Evolutionary conservation across 2,888 invertebrate genomes (phyloP).

Genomic region (Caenorhabditis macrosperma): DNA sequence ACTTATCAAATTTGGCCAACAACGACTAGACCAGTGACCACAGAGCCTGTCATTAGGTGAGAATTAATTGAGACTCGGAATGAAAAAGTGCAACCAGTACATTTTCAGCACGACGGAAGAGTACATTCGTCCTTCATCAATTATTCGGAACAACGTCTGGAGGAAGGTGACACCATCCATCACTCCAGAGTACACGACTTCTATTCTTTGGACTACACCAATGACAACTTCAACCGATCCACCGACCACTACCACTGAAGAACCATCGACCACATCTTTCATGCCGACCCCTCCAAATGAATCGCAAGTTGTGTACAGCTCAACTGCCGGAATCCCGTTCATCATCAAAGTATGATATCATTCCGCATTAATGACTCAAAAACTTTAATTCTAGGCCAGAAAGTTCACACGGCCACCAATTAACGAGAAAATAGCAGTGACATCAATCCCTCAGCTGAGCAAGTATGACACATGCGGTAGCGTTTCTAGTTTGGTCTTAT

Average conservation of each 20-base stretch:
- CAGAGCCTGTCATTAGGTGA: background rate
- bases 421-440: constrained; percentile 53
- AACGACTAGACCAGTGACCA: constrained; percentile 31
- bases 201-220: constrained; percentile 39
- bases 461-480: constrained; percentile 62
- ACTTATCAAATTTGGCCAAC: constrained; percentile 61
- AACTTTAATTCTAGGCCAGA: constrained; percentile 44
- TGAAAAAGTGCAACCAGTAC: background rate
- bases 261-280: constrained; percentile 20
- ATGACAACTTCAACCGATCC: constrained; percentile 20
- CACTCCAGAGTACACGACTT: constrained; percentile 51
- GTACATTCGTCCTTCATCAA: constrained; percentile 27
- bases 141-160: constrained; percentile 52
- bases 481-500: background rate
- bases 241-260: constrained; percentile 13
- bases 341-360: constrained; percentile 51
- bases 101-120: constrained; percentile 25
- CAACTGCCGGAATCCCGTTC: constrained; percentile 50
- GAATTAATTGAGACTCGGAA: too few relatives aligned
- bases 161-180: constrained; percentile 50
- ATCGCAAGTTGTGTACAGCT: constrained; percentile 14
- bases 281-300: constrained; percentile 30
- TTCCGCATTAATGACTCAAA: background rate
- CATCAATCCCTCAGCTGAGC: constrained; percentile 33
- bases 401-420: constrained; percentile 60